Base-by-base conservation (phyloP, 2,797 vertebrate species). In the Fundulus diaphanus region DNA sequence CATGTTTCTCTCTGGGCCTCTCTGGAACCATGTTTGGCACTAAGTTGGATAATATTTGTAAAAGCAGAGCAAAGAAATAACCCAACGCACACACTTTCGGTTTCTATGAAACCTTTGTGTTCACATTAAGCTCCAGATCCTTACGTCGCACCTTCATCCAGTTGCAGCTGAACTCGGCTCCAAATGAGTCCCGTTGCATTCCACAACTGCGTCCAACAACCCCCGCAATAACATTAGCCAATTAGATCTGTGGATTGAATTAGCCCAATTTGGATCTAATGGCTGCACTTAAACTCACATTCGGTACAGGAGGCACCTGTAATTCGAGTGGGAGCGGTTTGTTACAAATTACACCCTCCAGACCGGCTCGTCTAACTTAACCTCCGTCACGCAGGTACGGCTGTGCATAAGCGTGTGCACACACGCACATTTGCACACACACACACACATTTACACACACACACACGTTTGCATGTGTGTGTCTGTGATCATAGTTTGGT, bases 201-300 rank as follows among this genome's bases (percentile, higher is more conserved):
- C 84, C 73, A 33, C 79, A 63, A 57, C 66, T 67, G 52, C 65
- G 11, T 83, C 83, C 72, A 79, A 81, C 83, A 9, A 4, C 51
- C 76, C 66, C 68, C 3, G 29, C 75, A 75, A 79, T 85, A 33
- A 33, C 57, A 74, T 82, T 79, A 81, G 72, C 2, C 67, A 87
- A 90, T 92, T 87, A 87, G 82, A 92, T 89, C 75, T 85, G 73
- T 71, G 70, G 80, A 91, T 87, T 90, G 54, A 91, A 92, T 93
- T 90, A 91, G 88, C 72, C 75, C 73, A 89, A 86, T 93, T 91
- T 85, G 85, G 76, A 76, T 72, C 63, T 91, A 93, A 93, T 92
- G 81, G 85, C 76, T 49, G 82, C 84, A 89, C 85, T 89, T 87
- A 90, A 76, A 78, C 80, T 82, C 80, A 29, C 78, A 81, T 87